These are phyloP conservation scores for Bufotes viridis DNA, from an alignment of 2,797 vertebrate species.

Conservation along the genomic window DNA sequence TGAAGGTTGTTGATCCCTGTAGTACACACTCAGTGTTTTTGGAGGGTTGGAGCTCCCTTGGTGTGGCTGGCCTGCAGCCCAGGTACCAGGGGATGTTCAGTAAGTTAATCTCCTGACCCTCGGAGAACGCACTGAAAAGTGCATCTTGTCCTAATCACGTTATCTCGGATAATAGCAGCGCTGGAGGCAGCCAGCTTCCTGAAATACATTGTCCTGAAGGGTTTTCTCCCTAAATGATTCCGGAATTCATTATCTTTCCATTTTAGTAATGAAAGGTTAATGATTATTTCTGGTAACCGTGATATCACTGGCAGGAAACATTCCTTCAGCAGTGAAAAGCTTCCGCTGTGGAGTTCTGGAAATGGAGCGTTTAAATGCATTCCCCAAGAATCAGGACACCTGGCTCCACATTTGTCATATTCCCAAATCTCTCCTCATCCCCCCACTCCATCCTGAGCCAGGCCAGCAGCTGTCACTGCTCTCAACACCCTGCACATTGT, in stretches of 20 bases:
- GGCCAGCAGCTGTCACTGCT: conserved; percentile 84
- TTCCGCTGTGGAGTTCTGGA: conserved; percentile 68
- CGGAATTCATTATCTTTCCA: background rate
- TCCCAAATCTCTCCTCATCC: background rate
- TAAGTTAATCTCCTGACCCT: conserved; percentile 41
- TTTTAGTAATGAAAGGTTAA: conserved; percentile 64
- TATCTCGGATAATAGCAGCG: conserved; percentile 23
- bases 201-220: conserved; percentile 42
- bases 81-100: background rate
- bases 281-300: conserved; percentile 66
- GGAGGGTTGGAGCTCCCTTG: background rate
- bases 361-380: conserved; percentile 60
- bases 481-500: conserved; percentile 81
- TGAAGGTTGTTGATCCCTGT: no score
- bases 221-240: conserved; percentile 49
- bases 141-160: conserved; percentile 51
- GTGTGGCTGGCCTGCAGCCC: background rate
- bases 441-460: conserved; percentile 74
- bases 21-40: no score
- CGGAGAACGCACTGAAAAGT: conserved; percentile 28
- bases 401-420: conserved; percentile 86
- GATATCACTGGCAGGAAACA: conserved; percentile 74
- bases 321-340: conserved; percentile 73
- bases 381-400: conserved; percentile 76
- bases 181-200: conserved; percentile 31